Percentiles rank a stretch among this genome's conserved stretches.
Evolutionary conservation across 2,797 vertebrate species (phyloP).

Genomic region (Monodelphis domestica): DNA sequence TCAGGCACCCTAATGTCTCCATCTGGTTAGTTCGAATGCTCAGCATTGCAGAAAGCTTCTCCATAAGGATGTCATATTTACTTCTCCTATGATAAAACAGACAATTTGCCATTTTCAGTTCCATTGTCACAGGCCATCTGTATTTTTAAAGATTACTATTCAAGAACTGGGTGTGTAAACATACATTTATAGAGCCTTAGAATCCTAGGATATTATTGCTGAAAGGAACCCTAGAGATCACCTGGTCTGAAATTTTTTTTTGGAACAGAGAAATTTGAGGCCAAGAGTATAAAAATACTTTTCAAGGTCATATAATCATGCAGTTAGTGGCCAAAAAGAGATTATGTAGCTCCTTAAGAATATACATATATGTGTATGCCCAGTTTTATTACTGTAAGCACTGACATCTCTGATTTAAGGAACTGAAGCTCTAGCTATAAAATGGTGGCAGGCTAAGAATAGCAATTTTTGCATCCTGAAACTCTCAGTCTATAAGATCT

Average conservation of each 20-base stretch:
- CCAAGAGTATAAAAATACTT: fast-evolving
- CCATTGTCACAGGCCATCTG: background rate
- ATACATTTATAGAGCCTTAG: background rate
- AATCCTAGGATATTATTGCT: background rate
- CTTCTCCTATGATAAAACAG: constrained; percentile 88
- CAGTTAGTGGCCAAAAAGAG: background rate
- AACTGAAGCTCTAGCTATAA: background rate
- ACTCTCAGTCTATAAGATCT: background rate
- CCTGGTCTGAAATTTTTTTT: background rate
- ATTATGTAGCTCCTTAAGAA: background rate
- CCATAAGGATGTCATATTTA: constrained; percentile 96
- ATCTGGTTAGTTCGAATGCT: constrained; percentile 86
- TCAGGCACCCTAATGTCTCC: constrained; percentile 86
- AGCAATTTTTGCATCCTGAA: background rate
- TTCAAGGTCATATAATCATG: background rate
- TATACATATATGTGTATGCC: background rate
- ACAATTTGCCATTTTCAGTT: background rate
- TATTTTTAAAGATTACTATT: constrained; percentile 4
- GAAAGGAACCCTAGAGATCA: background rate
- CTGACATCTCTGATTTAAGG: background rate
- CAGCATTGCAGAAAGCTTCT: constrained; percentile 90
- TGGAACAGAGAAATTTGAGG: background rate
- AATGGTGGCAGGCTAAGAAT: background rate
- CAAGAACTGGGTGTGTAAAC: background rate
- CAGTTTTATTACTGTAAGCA: background rate